Evolutionary conservation across 2,888 invertebrate genomes (phyloP), one percentile per base, ranked within the genome.

Genomic region (Eucera pruinosa): DNA sequence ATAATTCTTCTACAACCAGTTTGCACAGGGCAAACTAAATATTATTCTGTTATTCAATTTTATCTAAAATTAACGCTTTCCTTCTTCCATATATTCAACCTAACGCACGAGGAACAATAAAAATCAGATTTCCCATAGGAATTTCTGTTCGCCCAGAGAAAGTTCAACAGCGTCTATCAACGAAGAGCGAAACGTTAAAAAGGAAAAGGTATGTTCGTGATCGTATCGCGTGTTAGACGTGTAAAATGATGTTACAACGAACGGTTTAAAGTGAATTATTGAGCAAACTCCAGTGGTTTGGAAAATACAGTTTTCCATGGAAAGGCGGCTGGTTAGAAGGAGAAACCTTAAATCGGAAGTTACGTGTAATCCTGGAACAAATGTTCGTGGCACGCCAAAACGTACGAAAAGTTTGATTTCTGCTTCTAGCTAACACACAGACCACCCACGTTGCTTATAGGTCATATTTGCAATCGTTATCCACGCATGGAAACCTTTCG

Each of bases 391-490:
- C 41, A 43, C n/a, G n/a, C n/a, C n/a, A 18, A 43, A n/a, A n/a
- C n/a, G 41, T n/a, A 43, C 3, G n/a, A n/a, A 43, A n/a, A n/a
- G n/a, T 3, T 0, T 43, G 4, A 4, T 5, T 43, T n/a, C n/a
- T n/a, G 41, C 0, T n/a, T 39, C 9, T 11, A 9, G 15, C 11
- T 15, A 39, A 9, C 9, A n/a, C 4, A n/a, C n/a, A 39, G n/a
- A 13, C 47, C 13, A 3, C 25, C 36, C 20, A 27, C 3, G 25
- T 27, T 30, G 4, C 48, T 52, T 36, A 30, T 50, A 62, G 62
- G 45, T 54, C 30, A 47, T 64, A 64, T 62, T 70, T 54, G 20
- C 54, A 36, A 27, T n/a, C 55, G 54, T 70, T 70, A 48, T 64
- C 41, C n/a, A 33, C 48, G n/a, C 47, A 23, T 33, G 23, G 47